Percentiles rank a stretch among this genome's conserved stretches.
These are phyloP conservation scores for Tetragonula carbonaria DNA, from an alignment of 2,888 invertebrate genomes.

Conservation along the genomic window DNA sequence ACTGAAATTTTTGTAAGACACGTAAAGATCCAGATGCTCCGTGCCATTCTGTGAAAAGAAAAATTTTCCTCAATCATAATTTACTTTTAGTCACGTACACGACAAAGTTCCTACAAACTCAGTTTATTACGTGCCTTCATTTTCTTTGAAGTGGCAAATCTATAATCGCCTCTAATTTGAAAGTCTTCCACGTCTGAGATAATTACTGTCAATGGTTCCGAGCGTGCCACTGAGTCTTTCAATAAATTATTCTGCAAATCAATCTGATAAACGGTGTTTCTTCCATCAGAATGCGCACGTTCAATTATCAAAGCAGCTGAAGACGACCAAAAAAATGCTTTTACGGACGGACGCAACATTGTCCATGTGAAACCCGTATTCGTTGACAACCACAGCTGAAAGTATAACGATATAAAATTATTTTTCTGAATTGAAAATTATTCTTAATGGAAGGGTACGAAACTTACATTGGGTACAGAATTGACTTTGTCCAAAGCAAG, in stretches of 20 bases:
- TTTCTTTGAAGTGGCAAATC: constrained; percentile 91
- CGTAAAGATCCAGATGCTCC: constrained; percentile 76
- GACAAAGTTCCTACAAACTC: background rate
- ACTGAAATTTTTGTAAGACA: constrained; percentile 90
- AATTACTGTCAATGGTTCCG: constrained; percentile 79
- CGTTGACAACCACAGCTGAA: constrained; percentile 90
- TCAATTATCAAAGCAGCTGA: constrained; percentile 87
- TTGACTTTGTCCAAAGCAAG: constrained; percentile 91
- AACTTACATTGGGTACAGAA: constrained; percentile 86
- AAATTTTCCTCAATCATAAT: background rate
- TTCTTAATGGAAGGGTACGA: constrained; percentile 36
- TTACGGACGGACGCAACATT: constrained; percentile 89
- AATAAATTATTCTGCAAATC: constrained; percentile 62
- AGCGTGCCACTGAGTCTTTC: background rate
- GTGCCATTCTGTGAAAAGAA: constrained; percentile 43
- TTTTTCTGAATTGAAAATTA: background rate
- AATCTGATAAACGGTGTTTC: constrained; percentile 85
- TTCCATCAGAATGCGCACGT: constrained; percentile 87
- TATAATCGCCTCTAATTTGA: constrained; percentile 92
- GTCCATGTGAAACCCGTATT: constrained; percentile 91
- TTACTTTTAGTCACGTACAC: too few species aligned
- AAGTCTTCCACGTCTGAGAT: constrained; percentile 92
- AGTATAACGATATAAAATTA: background rate
- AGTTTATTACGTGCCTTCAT: constrained; percentile 34
- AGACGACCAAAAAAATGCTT: constrained; percentile 90